Evolutionary conservation across 1,140 invertebrate species (phyloP), one percentile per base, ranked within the genome.

Genomic region (Drosophila biarmipes): DNA sequence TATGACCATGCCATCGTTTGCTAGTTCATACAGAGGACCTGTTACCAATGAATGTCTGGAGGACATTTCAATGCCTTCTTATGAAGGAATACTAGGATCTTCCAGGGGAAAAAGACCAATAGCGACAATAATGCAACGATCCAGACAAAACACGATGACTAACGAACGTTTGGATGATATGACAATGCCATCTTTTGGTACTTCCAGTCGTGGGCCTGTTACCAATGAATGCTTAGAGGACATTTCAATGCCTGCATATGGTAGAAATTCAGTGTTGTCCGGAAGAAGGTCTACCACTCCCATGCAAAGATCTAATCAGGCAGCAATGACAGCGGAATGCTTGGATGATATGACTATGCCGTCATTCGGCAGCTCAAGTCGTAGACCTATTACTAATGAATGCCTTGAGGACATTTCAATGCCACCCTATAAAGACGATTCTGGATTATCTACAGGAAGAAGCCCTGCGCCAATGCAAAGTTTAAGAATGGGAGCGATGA

Each of bases 301-400:
- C 14, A 42, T 45, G 37, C 29, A 34, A 14, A 14, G 34, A 38
- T 8, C 29, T 24, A 24, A 24, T 24, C 24, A 24, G 24, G 24
- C 3, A 24, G 24, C 24, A 21, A 3, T 21, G 24, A 27, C 45
- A n/a, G 10, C 8, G 29, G 34, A 59, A 0, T 43, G 37, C 3
- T 27, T 63, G 0, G 31, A 58, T 0, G 56, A 58, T 27, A 31
- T 48, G 19, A 46, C 56, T 2, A 59, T 59, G 57, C 57, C 57
- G 11, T 19, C 34, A 15, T 53, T 37, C 11, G 34, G 31, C 6
- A 21, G 3, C 0, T 35, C 27, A 0, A 19, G 27, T 14, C 45
- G 6, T 14, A 15, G 29, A 11, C 2, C 3, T 11, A 29, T 0
- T 34, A 14, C 48, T 6, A 34, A 38, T 8, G 56, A 52, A 14